Evolutionary conservation across 1,140 invertebrate species (phyloP).

Genomic region (Drosophila biarmipes): DNA sequence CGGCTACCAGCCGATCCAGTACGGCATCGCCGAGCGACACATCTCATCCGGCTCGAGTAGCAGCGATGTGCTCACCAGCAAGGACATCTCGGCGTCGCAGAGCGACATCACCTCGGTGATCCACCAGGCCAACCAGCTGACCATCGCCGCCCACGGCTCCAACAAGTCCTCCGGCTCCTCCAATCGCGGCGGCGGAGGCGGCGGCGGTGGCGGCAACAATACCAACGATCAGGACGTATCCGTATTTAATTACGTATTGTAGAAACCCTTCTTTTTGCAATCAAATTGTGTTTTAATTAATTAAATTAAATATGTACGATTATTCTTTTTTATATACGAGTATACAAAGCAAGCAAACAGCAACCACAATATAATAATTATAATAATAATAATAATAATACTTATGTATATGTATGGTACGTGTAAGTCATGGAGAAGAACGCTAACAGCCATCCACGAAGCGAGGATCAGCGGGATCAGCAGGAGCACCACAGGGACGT

Average conservation of each 20-base stretch:
- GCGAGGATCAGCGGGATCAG: background rate
- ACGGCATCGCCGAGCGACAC: constrained; percentile 82
- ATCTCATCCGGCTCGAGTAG: constrained; percentile 84
- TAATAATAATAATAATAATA: constrained; percentile 49
- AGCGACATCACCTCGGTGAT: constrained; percentile 84
- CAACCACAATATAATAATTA: constrained; percentile 62
- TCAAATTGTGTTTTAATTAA: constrained; percentile 84
- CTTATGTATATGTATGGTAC: constrained; percentile 59
- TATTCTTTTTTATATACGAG: constrained; percentile 83
- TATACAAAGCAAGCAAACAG: constrained; percentile 73
- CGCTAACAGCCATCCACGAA: constrained; percentile 25
- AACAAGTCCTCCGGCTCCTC: constrained; percentile 82
- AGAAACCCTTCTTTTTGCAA: constrained; percentile 80
- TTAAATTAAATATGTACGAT: constrained; percentile 77
- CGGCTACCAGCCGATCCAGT: constrained; percentile 84
- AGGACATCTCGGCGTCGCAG: constrained; percentile 84
- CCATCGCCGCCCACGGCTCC: constrained; percentile 78
- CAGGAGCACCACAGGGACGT: constrained; percentile 25
- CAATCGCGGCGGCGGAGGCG: constrained; percentile 64
- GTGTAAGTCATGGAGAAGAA: constrained; percentile 53
- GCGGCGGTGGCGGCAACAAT: constrained; percentile 60
- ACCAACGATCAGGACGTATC: constrained; percentile 84
- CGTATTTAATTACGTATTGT: constrained; percentile 84
- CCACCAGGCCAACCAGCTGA: constrained; percentile 84
- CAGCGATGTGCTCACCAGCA: constrained; percentile 84